These are phyloP conservation scores for Pteronotus mesoamericanus DNA, from an alignment of 2,797 vertebrate species.

Conservation along the genomic window DNA sequence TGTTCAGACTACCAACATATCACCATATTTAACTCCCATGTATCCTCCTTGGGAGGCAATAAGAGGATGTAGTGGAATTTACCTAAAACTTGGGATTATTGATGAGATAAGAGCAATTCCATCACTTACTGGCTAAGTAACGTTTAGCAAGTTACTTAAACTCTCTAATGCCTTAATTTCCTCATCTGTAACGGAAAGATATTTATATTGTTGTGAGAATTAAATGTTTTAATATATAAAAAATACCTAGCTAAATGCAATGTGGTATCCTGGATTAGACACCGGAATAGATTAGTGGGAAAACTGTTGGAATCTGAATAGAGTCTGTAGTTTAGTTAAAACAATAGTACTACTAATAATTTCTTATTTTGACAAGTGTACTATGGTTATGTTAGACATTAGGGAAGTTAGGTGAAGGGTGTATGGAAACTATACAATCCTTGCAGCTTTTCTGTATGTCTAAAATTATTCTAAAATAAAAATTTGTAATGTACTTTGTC, in stretches of 20 bases:
- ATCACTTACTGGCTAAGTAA: not conserved
- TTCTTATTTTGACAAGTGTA: not conserved
- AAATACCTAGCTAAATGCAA: not conserved
- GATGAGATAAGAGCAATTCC: not conserved
- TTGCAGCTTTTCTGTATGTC: not conserved
- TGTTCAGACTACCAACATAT: not conserved
- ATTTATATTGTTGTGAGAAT: not conserved
- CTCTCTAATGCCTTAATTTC: not conserved
- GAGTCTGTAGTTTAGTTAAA: not conserved
- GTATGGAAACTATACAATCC: not conserved
- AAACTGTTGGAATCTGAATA: not conserved
- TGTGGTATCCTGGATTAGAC: not conserved
- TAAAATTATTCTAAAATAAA: constrained; percentile 13
- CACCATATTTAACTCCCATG: not conserved
- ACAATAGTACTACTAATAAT: not conserved
- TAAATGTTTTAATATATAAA: not conserved
- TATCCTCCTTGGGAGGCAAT: not conserved
- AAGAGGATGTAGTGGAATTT: not conserved
- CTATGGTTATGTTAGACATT: not conserved
- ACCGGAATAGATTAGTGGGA: not conserved
- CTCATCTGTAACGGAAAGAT: not conserved
- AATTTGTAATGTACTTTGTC: not conserved
- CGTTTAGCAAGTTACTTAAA: not conserved
- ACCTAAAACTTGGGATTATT: not conserved
- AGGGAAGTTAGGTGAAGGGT: not conserved